phyloP scores from a whole-genome alignment of 1,140 invertebrate genomes.

The Doryteuthis pealeii region DNA sequence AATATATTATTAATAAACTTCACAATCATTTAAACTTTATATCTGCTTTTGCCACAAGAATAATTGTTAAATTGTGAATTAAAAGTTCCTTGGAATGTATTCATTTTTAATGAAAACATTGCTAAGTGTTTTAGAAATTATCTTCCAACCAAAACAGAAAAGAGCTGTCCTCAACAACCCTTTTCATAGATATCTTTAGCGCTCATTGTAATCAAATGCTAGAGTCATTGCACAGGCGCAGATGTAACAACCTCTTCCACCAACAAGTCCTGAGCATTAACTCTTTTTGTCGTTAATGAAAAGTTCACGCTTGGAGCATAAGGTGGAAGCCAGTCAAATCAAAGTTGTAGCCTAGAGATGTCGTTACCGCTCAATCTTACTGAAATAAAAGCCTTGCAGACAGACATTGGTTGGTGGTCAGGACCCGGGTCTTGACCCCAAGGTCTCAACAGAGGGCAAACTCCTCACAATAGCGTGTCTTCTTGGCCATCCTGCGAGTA shows the following conservation, averaged over 20 bases:
- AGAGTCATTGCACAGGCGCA: slow-evolving; percentile 99
- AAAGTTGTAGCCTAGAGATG: slow-evolving; percentile 86
- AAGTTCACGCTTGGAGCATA: slow-evolving; percentile 96
- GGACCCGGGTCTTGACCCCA: slow-evolving; percentile 99
- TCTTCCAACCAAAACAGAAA: slow-evolving; percentile 96
- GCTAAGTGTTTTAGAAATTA: slow-evolving; percentile 90
- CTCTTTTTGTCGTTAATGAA: slow-evolving; percentile 68
- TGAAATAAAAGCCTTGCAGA: slow-evolving; percentile 91
- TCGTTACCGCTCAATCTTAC: slow-evolving; percentile 88
- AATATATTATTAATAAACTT: no score
- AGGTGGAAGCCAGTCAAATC: slow-evolving; percentile 99
- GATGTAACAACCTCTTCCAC: slow-evolving; percentile 94
- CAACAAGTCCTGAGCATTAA: slow-evolving; percentile 84
- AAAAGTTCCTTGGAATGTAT: no score
- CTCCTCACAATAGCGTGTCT: slow-evolving; percentile 99
- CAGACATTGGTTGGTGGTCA: slow-evolving; percentile 99
- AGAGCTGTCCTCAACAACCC: slow-evolving; percentile 98
- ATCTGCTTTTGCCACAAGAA: no score
- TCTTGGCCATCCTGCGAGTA: slow-evolving; percentile 99
- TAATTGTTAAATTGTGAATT: no score
- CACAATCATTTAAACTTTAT: no score
- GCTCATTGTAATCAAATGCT: slow-evolving; percentile 99
- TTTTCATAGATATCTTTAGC: slow-evolving; percentile 72
- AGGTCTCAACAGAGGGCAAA: slow-evolving; percentile 97
- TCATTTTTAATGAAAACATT: no score